These are phyloP conservation scores for Blennius ocellaris DNA, from an alignment of 2,113 vertebrate genomes.

Conservation along the genomic window DNA sequence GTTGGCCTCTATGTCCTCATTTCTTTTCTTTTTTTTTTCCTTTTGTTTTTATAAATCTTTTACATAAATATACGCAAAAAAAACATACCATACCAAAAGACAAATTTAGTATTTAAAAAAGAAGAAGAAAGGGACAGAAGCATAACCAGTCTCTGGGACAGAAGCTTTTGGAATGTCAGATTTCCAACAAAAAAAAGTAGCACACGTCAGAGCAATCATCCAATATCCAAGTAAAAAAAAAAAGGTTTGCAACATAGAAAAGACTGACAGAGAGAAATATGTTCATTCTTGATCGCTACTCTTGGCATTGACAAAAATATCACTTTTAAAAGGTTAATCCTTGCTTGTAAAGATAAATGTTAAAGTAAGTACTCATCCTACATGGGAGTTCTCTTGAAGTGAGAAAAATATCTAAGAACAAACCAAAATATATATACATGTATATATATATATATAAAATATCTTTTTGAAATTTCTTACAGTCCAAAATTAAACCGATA, in stretches of 20 bases:
- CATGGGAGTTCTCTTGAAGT: conserved; percentile 7
- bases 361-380: conserved; percentile 18
- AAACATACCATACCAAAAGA: conserved; percentile 53
- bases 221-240: not conserved
- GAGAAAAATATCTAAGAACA: conserved; percentile 6
- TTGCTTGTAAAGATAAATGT: conserved; percentile 25
- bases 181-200: conserved; percentile 49
- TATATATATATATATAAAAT: not conserved
- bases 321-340: conserved; percentile 27
- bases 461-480: not conserved
- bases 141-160: conserved; percentile 44
- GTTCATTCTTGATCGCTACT: conserved; percentile 20
- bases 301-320: conserved; percentile 9
- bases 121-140: conserved; percentile 47
- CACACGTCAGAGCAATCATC: conserved; percentile 23
- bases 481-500: conserved; percentile 18
- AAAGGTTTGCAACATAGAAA: not conserved
- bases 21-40: conserved; percentile 4
- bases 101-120: conserved; percentile 45
- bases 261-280: not conserved
- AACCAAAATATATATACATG: not conserved
- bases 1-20: conserved; percentile 36
- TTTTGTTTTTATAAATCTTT: conserved; percentile 50
- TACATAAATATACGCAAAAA: conserved; percentile 75
- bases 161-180: conserved; percentile 60